Evolutionary conservation across 2,888 invertebrate genomes (phyloP).

Genomic region (Halictus quadricinctus): DNA sequence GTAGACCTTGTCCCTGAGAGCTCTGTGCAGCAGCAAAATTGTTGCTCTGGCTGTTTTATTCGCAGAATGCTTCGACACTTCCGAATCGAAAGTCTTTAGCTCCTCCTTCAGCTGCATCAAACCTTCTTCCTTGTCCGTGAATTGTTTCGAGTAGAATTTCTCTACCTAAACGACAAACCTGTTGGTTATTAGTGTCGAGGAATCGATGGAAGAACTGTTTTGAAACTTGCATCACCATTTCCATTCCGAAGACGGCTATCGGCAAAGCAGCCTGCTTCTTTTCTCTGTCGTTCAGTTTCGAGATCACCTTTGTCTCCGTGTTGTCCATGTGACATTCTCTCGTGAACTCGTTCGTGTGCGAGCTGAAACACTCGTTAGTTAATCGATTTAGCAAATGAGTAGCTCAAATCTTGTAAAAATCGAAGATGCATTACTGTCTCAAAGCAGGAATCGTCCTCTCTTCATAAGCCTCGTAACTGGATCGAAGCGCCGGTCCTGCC

Average conservation of each 20-base stretch:
- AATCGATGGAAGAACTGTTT: neutral
- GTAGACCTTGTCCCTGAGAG: constrained; percentile 93
- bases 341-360: constrained; percentile 92
- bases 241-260: constrained; percentile 95
- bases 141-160: constrained; percentile 95
- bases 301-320: constrained; percentile 83
- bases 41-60: constrained; percentile 93
- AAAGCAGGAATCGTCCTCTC: constrained; percentile 92
- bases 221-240: constrained; percentile 85
- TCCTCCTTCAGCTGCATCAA: constrained; percentile 87
- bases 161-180: constrained; percentile 86
- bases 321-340: constrained; percentile 87
- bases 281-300: constrained; percentile 90
- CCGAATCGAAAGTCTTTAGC: constrained; percentile 82
- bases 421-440: constrained; percentile 87
- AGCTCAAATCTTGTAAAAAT: neutral
- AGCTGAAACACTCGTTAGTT: constrained; percentile 83
- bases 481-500: constrained; percentile 79
- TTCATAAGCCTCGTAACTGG: constrained; percentile 94
- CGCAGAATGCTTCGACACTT: constrained; percentile 83
- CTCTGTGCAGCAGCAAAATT: constrained; percentile 90
- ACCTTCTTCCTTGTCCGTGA: constrained; percentile 94
- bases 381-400: neutral
- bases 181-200: neutral
- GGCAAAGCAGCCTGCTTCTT: constrained; percentile 94